Conservation (phyloP, 2,797 vertebrate genomes). For the Oophaga sylvatica region DNA sequence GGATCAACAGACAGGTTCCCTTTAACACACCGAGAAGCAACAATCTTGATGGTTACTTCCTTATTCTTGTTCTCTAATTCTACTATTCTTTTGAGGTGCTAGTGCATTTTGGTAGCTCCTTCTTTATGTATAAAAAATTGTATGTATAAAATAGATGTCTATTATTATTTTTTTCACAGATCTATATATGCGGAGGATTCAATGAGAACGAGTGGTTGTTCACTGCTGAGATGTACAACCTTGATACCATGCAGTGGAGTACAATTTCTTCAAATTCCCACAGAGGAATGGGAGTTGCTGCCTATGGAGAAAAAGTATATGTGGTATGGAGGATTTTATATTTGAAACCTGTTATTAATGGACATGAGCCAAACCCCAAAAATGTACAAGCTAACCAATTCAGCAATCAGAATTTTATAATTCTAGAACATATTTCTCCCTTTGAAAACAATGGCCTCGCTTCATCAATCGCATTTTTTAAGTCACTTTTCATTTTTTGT, state of each 20-base stretch:
- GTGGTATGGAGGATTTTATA: conserved; percentile 70
- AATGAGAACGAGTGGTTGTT: conserved; percentile 75
- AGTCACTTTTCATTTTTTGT: no score
- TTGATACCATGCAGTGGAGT: conserved; percentile 76
- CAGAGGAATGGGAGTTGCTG: conserved; percentile 78
- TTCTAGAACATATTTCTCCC: no score
- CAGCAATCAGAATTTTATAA: no score
- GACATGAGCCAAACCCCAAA: no score
- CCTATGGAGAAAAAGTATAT: conserved; percentile 74
- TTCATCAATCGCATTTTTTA: no score
- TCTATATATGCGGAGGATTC: conserved; percentile 80
- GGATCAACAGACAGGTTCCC: no score
- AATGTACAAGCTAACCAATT: no score
- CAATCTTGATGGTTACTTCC: no score
- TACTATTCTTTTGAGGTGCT: neutral
- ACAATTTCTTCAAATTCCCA: conserved; percentile 73
- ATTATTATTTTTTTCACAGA: conserved; percentile 68
- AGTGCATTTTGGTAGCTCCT: neutral
- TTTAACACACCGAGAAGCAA: no score
- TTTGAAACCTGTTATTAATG: neutral
- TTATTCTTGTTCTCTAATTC: no score
- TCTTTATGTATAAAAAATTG: neutral
- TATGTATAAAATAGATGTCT: neutral
- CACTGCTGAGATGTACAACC: conserved; percentile 75
- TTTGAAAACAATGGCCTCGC: no score